Base-by-base conservation (phyloP, 2,888 invertebrate species). In the Psococerastis gibbosa region DNA sequence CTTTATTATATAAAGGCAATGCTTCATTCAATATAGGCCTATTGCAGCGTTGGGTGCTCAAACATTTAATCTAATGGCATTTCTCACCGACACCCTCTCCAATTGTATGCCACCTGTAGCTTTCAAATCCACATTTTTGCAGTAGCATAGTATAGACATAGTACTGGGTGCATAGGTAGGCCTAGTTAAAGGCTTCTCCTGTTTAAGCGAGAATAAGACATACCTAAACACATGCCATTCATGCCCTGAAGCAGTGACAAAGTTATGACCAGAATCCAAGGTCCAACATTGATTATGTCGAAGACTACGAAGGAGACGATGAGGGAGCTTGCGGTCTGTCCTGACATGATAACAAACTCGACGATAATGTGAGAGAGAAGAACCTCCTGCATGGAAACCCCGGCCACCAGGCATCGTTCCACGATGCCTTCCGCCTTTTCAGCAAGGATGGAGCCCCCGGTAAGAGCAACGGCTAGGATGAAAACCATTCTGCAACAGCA, bases 391-490 rank as follows among this genome's bases (percentile, higher is more conserved):
- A 54, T 49, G 2, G 52, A 54, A 43, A 54, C 49, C 3, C 55
- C 55, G 54, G 48, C 6, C 6, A 53, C 52, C 35, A 54, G 49
- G 46, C 53, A 54, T 43, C 55, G 43, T 22, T 54, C 54, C 33
- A 55, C 45, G 8, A 53, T 41, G 3, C 55, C 55, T 16, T 49
- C 51, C 42, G 50, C 48, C 46, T 55, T 55, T 42, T 55, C 55
- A 50, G 52, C 52, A 44, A 55, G 48, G 16, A 55, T 50, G n/a
- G 55, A 52, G 23, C 55, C 55, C 15, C 53, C 53, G 1, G 55
- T 55, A 27, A 55, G 54, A 13, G 53, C 52, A 48, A 55, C 48
- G 3, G 55, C 53, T 13, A 54, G 50, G 45, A 52, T 54, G 41
- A 55, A 55, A 41, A 52, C 50, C 42, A 55, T 54, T 42, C 55